Evolutionary conservation across 2,797 vertebrate species (phyloP), one percentile per base, ranked within the genome.

Genomic region (Sebastes nivosus): DNA sequence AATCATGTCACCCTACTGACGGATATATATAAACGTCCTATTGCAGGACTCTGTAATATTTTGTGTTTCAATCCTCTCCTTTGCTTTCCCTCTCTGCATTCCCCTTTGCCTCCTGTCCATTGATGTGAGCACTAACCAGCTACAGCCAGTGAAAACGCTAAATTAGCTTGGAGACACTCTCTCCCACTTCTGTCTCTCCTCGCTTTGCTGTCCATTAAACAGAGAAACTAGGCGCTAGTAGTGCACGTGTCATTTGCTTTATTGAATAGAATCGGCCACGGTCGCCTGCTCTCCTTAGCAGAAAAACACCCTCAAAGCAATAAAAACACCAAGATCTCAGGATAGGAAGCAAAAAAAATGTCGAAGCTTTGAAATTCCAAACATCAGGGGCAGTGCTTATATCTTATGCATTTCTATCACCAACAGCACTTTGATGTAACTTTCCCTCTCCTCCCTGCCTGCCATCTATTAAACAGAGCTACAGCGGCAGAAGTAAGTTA

Each of bases 371-470:
- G 87, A 91, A 90, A 87, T 86, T 76, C 72, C 81, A 71, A 88
- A 87, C 84, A 89, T 94, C 79, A 80, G 79, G 82, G 82, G 61
- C 65, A 52, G 61, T 13, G 72, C 87, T 87, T 88, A 81, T 86
- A 78, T 89, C 89, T 90, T 77, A 90, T 86, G 87, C 88, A 82
- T 92, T 90, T 85, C 87, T 71, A 90, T 89, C 81, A 82, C 77
- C 85, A 88, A 61, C 86, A 80, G 82, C 69, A 82, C 93, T 92
- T 92, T 92, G 92, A 93, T 90, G 91, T 83, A 79, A 84, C 89
- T 74, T 76, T 74, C 74, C 69, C 65, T 38, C 74, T 79, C 63
- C 75, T 83, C 71, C 50, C 78, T 60, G 57, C 79, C 72, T 67
- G 24, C 71, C 79, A 85, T 88, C 73, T 82, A 88, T 89, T 90